These are phyloP conservation scores for Equus przewalskii DNA, from an alignment of 2,113 vertebrate genomes.

Conservation along the genomic window DNA sequence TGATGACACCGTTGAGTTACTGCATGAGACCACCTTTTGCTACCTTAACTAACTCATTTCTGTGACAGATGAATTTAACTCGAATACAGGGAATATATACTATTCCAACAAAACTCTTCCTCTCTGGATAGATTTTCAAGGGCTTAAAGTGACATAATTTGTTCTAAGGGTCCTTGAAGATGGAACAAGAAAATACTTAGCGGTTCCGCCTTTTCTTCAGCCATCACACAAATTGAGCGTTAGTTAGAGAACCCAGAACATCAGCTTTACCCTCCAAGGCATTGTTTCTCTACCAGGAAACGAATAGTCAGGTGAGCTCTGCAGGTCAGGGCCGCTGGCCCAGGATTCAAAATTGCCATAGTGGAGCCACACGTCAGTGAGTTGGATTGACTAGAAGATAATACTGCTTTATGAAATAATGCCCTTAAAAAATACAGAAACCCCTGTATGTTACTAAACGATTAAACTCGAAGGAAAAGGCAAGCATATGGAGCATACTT, in stretches of 20 bases:
- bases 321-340: not conserved
- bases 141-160: not conserved
- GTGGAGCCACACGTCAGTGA: not conserved
- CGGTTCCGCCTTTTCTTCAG: not conserved
- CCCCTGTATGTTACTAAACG: not conserved
- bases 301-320: too few relatives aligned
- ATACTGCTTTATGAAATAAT: not conserved
- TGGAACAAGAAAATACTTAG: not conserved
- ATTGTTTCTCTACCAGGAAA: not conserved
- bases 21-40: not conserved
- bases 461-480: constrained; percentile 44
- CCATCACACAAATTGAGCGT: not conserved
- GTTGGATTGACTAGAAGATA: not conserved
- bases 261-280: not conserved
- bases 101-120: not conserved
- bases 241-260: not conserved
- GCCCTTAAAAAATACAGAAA: not conserved
- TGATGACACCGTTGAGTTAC: not conserved
- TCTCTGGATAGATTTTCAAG: not conserved
- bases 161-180: not conserved
- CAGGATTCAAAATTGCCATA: not conserved
- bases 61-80: not conserved
- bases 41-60: not conserved
- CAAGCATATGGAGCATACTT: not conserved
- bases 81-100: not conserved